These are phyloP conservation scores for Colletes collaris DNA, from an alignment of 2,888 invertebrate genomes.

Conservation along the genomic window DNA sequence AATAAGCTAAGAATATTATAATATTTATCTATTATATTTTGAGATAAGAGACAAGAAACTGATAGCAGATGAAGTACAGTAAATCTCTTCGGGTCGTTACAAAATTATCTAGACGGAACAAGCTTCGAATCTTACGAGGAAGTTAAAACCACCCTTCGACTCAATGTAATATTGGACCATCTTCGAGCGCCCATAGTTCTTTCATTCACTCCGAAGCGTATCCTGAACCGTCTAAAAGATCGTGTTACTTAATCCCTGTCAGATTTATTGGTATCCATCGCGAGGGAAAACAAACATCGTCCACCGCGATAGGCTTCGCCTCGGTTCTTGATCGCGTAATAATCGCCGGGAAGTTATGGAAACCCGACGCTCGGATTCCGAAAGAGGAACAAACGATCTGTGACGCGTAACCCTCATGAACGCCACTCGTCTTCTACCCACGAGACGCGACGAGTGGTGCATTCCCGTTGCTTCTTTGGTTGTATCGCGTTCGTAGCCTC, in stretches of 20 bases:
- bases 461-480: slow-evolving; percentile 1
- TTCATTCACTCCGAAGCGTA: not conserved
- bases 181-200: not conserved
- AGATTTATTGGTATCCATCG: slow-evolving; percentile 22
- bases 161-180: no score
- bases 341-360: slow-evolving; percentile 19
- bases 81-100: no score
- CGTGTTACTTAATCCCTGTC: not conserved
- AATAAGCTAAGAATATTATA: no score
- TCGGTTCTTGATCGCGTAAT: not conserved
- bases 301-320: slow-evolving; percentile 7
- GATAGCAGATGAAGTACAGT: no score
- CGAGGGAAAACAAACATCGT: slow-evolving; percentile 8
- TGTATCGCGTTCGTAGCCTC: not conserved
- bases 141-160: no score
- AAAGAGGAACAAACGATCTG: slow-evolving; percentile 16
- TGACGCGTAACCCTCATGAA: slow-evolving; percentile 16
- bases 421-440: not conserved
- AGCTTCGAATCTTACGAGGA: no score
- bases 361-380: not conserved
- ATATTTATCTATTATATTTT: no score
- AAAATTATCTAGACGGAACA: no score
- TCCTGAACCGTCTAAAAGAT: not conserved
- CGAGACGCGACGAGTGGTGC: not conserved
- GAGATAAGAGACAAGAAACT: no score